phyloP scores from a whole-genome alignment of 1,140 invertebrate genomes.

The Drosophila biarmipes region DNA sequence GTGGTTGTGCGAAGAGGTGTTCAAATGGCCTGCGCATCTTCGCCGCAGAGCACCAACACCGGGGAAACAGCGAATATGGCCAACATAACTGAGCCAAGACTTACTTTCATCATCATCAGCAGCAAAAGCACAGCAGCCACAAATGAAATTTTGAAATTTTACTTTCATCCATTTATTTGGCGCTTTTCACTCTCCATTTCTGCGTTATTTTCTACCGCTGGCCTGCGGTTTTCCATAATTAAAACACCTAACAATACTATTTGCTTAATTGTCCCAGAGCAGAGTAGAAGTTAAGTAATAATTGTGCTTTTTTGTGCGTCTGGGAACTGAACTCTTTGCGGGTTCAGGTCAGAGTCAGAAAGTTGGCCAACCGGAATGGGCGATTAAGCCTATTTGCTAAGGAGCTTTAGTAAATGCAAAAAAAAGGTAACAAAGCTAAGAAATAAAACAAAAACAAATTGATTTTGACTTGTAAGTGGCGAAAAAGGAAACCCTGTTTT shows the following conservation, averaged over 20 bases:
- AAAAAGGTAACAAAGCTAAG: conserved; percentile 7
- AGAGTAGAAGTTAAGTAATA: conserved; percentile 39
- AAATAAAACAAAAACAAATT: conserved; percentile 51
- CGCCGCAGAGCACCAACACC: conserved; percentile 23
- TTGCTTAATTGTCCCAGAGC: conserved; percentile 35
- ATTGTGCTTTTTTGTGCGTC: conserved; percentile 1
- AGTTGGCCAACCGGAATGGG: conserved; percentile 63
- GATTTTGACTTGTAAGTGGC: conserved; percentile 36
- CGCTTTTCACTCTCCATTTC: conserved; percentile 53
- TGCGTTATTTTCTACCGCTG: conserved; percentile 36
- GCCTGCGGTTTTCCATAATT: conserved; percentile 45
- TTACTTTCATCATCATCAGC: conserved; percentile 73
- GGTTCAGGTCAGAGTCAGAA: conserved; percentile 42
- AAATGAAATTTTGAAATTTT: conserved; percentile 70
- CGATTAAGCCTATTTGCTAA: conserved; percentile 55
- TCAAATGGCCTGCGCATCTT: conserved; percentile 52
- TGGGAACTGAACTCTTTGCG: conserved; percentile 35
- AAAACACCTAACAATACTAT: conserved; percentile 40
- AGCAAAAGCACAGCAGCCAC: conserved; percentile 18
- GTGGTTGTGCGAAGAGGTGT: conserved; percentile 25
- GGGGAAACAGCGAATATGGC: conserved; percentile 30
- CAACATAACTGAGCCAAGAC: conserved; percentile 64
- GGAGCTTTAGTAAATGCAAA: conserved; percentile 21
- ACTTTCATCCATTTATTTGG: conserved; percentile 72
- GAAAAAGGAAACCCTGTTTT: conserved; percentile 68